Evolutionary conservation across 1,140 invertebrate species (phyloP).

Genomic region (Temnothorax longispinosus): DNA sequence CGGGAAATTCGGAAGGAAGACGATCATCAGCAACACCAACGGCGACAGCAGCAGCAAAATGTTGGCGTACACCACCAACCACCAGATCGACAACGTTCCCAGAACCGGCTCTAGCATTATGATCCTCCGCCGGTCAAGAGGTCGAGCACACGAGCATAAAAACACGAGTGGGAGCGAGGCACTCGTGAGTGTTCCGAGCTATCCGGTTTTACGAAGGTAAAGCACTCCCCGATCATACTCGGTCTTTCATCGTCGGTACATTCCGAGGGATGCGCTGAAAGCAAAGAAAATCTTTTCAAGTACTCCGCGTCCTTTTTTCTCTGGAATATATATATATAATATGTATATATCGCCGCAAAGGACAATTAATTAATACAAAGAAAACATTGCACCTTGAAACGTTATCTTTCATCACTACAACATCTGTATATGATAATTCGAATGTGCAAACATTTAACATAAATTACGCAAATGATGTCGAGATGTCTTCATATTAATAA

Average conservation of each 20-base stretch:
- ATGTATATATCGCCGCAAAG: neutral
- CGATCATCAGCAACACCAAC: conserved; percentile 79
- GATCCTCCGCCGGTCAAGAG: conserved; percentile 31
- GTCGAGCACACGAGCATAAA: conserved; percentile 10
- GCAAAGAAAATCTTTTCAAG: neutral
- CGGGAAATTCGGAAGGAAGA: conserved; percentile 83
- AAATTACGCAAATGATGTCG: neutral
- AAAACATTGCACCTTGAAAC: neutral
- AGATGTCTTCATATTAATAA: neutral
- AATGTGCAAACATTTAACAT: neutral
- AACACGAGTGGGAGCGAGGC: conserved; percentile 9
- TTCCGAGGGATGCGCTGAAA: conserved; percentile 38
- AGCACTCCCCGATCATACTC: conserved; percentile 37
- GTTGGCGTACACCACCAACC: conserved; percentile 81
- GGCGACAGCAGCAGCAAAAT: conserved; percentile 81
- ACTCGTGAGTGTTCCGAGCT: conserved; percentile 31
- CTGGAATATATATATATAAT: neutral
- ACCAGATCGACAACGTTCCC: conserved; percentile 80
- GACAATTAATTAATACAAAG: neutral
- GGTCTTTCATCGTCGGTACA: conserved; percentile 23
- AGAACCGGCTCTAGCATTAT: conserved; percentile 80
- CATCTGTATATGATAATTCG: neutral
- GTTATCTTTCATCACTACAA: neutral
- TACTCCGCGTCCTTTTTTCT: neutral
- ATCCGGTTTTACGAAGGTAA: conserved; percentile 34